Percentiles rank a stretch among this genome's conserved stretches.
These are phyloP conservation scores for Melipona bicolor DNA, from an alignment of 2,888 invertebrate genomes.

Conservation along the genomic window DNA sequence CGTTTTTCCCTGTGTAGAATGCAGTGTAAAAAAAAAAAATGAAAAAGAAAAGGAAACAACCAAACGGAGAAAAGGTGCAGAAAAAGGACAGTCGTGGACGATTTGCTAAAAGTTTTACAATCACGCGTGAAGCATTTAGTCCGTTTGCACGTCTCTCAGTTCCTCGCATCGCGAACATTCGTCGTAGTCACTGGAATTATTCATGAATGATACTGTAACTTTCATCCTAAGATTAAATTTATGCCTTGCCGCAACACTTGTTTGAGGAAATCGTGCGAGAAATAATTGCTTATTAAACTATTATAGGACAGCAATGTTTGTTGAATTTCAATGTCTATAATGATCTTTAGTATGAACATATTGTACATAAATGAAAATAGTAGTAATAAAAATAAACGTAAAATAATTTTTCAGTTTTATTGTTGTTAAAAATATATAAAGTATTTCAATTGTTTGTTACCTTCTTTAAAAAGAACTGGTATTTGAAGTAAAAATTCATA, in stretches of 20 bases:
- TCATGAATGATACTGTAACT: slow-evolving; percentile 25
- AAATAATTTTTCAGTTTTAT: too few relatives aligned
- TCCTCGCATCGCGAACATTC: not conserved
- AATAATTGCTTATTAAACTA: slow-evolving; percentile 27
- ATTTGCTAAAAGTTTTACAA: slow-evolving; percentile 35
- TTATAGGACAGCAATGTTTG: too few relatives aligned
- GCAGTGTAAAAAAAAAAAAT: not conserved
- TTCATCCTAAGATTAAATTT: slow-evolving; percentile 36
- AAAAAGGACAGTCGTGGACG: not conserved
- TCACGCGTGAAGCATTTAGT: slow-evolving; percentile 5
- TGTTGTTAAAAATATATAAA: too few relatives aligned
- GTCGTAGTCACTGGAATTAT: slow-evolving; percentile 23
- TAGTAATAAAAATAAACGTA: too few relatives aligned
- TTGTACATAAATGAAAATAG: too few relatives aligned
- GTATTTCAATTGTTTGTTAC: too few relatives aligned
- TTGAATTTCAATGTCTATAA: too few relatives aligned
- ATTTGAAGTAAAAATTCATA: too few relatives aligned
- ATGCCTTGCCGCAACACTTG: slow-evolving; percentile 8
- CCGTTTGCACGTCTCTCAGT: slow-evolving; percentile 10
- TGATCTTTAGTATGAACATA: too few relatives aligned
- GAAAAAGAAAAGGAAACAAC: not conserved
- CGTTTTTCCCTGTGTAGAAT: not conserved
- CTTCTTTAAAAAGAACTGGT: too few relatives aligned
- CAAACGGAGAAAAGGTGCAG: not conserved
- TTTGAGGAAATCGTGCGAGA: slow-evolving; percentile 6